Conservation (phyloP, 1,140 invertebrate genomes). For the Sipha flava region DNA sequence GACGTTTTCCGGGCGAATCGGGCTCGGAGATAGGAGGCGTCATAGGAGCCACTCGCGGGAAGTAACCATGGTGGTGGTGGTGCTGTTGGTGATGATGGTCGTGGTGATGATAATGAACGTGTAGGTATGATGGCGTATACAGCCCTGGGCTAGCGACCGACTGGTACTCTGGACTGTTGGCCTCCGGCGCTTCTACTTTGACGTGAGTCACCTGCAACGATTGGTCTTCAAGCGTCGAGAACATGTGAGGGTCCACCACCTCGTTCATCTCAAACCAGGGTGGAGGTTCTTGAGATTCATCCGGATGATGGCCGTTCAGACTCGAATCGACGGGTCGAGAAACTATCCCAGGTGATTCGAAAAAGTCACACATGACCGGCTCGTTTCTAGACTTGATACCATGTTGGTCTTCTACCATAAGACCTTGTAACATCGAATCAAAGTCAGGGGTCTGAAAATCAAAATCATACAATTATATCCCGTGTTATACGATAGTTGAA, state of each 20-base stretch:
- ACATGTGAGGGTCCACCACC: conserved; percentile 16
- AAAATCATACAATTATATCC: neutral
- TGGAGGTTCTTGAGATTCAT: conserved; percentile 6
- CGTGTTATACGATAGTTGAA: no score
- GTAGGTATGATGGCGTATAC: neutral
- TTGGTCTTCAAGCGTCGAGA: neutral
- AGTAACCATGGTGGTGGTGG: conserved; percentile 53
- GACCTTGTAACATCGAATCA: conserved; percentile 21
- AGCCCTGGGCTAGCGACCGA: conserved; percentile 11
- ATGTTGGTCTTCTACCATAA: conserved; percentile 9
- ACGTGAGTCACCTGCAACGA: conserved; percentile 49
- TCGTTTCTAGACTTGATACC: conserved; percentile 11
- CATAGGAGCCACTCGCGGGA: conserved; percentile 57
- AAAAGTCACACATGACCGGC: conserved; percentile 22
- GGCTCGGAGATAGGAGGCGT: conserved; percentile 76
- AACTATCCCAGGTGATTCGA: neutral
- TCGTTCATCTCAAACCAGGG: conserved; percentile 27
- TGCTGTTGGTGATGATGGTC: conserved; percentile 43
- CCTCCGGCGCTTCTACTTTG: conserved; percentile 65
- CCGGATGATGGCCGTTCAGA: neutral
- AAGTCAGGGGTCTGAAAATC: conserved; percentile 12
- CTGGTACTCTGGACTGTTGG: conserved; percentile 36
- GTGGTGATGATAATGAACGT: conserved; percentile 44
- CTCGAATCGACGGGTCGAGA: neutral
- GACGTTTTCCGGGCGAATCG: conserved; percentile 61